A percentile compares a stretch with the other conserved stretches of the same genome.
Evolutionary conservation across 2,888 invertebrate genomes (phyloP).

Genomic region (Germaria angustata): DNA sequence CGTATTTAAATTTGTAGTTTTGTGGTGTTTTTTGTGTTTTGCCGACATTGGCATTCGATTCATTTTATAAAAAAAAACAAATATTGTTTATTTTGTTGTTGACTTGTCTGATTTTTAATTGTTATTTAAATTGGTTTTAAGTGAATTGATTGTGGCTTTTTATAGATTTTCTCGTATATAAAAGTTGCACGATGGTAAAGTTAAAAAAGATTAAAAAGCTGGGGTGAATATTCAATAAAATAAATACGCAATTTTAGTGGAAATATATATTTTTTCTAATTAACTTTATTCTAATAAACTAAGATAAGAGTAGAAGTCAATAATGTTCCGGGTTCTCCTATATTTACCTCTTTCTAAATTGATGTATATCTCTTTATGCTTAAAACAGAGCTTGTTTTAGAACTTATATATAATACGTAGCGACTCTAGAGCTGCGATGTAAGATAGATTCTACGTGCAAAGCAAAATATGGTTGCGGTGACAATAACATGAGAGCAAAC

Average conservation of each 20-base stretch:
- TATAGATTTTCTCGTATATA: background rate
- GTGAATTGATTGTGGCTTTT: slow-evolving; percentile 9
- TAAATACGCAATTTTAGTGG: background rate
- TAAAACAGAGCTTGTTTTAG: no score
- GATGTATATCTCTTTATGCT: no score
- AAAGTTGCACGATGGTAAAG: background rate
- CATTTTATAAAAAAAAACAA: slow-evolving; percentile 23
- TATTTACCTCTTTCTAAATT: no score
- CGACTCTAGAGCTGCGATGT: no score
- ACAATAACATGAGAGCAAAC: no score
- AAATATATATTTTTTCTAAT: slow-evolving; percentile 19
- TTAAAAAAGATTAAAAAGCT: background rate
- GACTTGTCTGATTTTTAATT: slow-evolving; percentile 45
- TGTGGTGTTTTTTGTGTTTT: slow-evolving; percentile 38
- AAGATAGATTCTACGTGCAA: no score
- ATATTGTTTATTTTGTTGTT: slow-evolving; percentile 20
- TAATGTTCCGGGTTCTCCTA: no score
- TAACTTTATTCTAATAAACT: no score
- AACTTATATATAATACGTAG: no score
- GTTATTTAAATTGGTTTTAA: slow-evolving; percentile 58
- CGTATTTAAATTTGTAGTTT: slow-evolving; percentile 48
- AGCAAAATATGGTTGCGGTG: no score
- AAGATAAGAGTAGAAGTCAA: no score
- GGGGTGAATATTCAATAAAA: slow-evolving; percentile 16
- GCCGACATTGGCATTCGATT: slow-evolving; percentile 65